phyloP scores from a whole-genome alignment of 2,888 invertebrate species.

The Parnassius smintheus region DNA sequence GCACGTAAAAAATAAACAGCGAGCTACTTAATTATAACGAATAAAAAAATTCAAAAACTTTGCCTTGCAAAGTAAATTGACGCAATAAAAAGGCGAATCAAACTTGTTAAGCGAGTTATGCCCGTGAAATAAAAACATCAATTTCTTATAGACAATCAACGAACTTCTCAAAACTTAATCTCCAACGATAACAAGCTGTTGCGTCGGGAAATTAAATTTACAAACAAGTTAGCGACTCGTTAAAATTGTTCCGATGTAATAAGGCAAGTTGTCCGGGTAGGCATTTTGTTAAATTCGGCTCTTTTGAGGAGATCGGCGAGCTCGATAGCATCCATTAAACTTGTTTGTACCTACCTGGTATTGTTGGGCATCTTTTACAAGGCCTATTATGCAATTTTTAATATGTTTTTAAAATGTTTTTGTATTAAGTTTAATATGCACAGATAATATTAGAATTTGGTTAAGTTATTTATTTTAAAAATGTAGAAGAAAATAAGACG shows the following conservation, averaged over 20 bases:
- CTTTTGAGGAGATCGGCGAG: slow-evolving; percentile 25
- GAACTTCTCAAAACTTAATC: slow-evolving; percentile 75
- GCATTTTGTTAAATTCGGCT: slow-evolving; percentile 32
- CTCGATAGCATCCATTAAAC: slow-evolving; percentile 16
- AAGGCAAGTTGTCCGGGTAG: slow-evolving; percentile 51
- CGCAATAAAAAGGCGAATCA: slow-evolving; percentile 6
- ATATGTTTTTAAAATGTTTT: no score
- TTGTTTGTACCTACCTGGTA: slow-evolving; percentile 9
- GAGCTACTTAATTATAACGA: no score
- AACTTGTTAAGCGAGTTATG: slow-evolving; percentile 12
- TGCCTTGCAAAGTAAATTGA: background rate
- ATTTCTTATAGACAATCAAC: slow-evolving; percentile 63
- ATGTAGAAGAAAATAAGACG: no score
- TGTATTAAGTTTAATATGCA: no score
- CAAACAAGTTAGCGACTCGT: slow-evolving; percentile 78
- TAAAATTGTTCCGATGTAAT: slow-evolving; percentile 77
- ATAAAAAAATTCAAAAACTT: no score
- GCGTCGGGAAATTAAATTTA: slow-evolving; percentile 74
- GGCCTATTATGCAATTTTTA: no score
- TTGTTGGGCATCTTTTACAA: background rate
- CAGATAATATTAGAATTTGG: no score
- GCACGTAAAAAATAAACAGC: no score
- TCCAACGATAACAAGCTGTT: slow-evolving; percentile 70
- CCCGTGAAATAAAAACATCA: slow-evolving; percentile 48
- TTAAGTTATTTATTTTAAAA: no score